phyloP scores from a whole-genome alignment of 35 echinoderm and acorn worm species.

The Ophioderma brevispina region DNA sequence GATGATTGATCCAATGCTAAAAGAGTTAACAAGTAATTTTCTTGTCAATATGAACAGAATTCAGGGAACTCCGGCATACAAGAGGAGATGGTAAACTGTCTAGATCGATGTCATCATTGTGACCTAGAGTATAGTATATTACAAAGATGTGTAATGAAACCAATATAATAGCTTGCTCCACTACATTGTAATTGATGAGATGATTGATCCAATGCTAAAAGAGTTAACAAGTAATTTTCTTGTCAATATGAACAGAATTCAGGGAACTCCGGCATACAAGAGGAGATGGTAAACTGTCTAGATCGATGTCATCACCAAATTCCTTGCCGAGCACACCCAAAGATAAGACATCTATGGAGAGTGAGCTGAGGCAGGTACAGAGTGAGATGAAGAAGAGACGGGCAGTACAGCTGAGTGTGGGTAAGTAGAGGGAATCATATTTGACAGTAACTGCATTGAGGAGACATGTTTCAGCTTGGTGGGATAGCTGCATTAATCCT shows the following conservation, averaged over 20 bases:
- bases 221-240: too few relatives aligned
- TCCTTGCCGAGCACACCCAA: constrained; percentile 79
- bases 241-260: constrained; percentile 36
- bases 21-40: too few relatives aligned
- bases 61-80: constrained; percentile 39
- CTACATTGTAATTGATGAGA: too few relatives aligned
- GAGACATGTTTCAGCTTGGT: too few relatives aligned
- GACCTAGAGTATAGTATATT: too few relatives aligned
- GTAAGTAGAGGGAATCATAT: constrained; percentile 44
- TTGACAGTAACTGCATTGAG: too few relatives aligned
- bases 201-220: too few relatives aligned
- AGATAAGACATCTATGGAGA: constrained; percentile 41
- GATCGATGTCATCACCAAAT: constrained; percentile 69
- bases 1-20: too few relatives aligned
- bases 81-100: constrained; percentile 52
- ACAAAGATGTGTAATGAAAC: too few relatives aligned
- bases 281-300: constrained; percentile 40
- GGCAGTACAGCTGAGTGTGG: constrained; percentile 60
- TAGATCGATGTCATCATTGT: constrained; percentile 67
- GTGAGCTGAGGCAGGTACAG: constrained; percentile 64
- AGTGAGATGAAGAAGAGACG: constrained; percentile 85
- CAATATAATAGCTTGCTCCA: too few relatives aligned
- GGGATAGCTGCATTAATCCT: too few relatives aligned
- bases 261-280: constrained; percentile 42
- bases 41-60: constrained; percentile 24